A percentile compares a stretch with the other conserved stretches of the same genome.
phyloP scores from a whole-genome alignment of 2,113 vertebrate genomes.

The Xerus inauris region DNA sequence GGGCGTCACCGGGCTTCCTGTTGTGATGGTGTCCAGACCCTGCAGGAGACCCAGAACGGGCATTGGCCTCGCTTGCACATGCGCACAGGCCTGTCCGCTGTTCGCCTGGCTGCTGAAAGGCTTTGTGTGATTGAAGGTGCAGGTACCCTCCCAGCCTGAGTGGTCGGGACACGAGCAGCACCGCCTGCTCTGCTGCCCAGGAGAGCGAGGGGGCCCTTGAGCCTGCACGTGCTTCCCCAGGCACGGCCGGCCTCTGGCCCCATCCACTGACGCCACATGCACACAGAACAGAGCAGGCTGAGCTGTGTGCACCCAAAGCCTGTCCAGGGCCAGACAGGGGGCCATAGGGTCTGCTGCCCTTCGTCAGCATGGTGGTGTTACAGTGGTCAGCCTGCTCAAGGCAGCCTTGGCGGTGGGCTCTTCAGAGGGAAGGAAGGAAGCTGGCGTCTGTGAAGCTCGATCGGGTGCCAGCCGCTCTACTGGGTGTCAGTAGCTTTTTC shows the following conservation, averaged over 20 bases:
- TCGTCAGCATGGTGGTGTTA: not conserved
- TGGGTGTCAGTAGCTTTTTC: not conserved
- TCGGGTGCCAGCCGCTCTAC: not conserved
- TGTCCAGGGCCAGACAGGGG: too few species aligned
- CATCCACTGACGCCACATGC: too few species aligned
- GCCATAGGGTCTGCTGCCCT: too few species aligned
- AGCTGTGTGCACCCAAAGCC: too few species aligned
- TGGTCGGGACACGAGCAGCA: not conserved
- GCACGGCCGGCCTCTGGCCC: too few species aligned
- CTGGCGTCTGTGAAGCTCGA: not conserved
- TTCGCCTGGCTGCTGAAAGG: too few species aligned
- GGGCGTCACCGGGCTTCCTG: too few species aligned
- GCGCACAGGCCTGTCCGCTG: not conserved
- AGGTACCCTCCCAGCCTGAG: not conserved
- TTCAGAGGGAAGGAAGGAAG: not conserved
- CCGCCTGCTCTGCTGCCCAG: not conserved
- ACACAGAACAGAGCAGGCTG: too few species aligned
- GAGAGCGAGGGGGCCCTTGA: too few species aligned
- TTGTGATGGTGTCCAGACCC: not conserved
- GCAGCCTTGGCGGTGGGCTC: too few species aligned
- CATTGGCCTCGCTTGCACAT: not conserved
- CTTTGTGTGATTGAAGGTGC: conserved; percentile 6
- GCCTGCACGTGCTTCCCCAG: too few species aligned
- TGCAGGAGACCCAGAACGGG: not conserved
- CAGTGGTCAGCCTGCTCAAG: too few species aligned